Conservation (phyloP, 1,140 invertebrate genomes). For the Alviniconcha marisindica region DNA sequence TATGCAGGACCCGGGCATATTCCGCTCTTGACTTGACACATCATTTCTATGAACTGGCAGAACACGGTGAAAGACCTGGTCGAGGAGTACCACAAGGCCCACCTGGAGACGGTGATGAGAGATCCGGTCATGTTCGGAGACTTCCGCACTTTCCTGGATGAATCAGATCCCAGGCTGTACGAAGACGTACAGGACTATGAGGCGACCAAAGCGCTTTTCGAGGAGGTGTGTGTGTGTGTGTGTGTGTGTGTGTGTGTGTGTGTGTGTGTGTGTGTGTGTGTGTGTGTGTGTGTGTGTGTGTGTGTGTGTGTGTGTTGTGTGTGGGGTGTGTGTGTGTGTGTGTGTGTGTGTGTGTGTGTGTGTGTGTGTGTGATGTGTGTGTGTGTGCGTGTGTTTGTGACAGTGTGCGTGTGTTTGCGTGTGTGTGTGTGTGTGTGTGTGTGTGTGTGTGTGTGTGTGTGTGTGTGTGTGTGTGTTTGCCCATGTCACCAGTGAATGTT, state of each 20-base stretch:
- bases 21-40: no score
- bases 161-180: conserved; percentile 85
- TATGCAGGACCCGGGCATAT: no score
- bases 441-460: no score
- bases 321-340: background rate
- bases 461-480: no score
- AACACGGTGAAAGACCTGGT: conserved; percentile 37
- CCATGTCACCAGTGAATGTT: no score
- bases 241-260: background rate
- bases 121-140: conserved; percentile 91
- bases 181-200: conserved; percentile 92
- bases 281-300: background rate
- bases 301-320: background rate
- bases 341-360: no score
- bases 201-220: conserved; percentile 87
- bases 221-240: conserved; percentile 80
- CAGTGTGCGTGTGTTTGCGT: no score
- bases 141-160: conserved; percentile 82
- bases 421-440: no score
- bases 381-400: no score
- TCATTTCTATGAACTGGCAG: no score
- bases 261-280: background rate
- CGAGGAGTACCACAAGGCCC: conserved; percentile 52
- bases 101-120: conserved; percentile 81
- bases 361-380: no score